Conservation (phyloP, 2,888 invertebrate genomes). For the Chrysodeixis includens region DNA sequence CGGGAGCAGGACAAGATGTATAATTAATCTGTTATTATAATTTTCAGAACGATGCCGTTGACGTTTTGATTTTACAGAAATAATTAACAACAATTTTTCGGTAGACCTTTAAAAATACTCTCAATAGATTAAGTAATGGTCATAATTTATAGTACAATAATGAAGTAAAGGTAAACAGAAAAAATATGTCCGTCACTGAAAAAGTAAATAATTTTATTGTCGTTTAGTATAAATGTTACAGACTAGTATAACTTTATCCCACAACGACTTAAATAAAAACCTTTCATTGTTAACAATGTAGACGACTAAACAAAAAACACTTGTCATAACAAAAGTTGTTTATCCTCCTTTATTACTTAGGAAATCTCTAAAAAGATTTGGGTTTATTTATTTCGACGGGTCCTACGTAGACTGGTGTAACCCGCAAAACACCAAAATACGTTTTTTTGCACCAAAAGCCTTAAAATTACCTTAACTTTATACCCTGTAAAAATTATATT, state of each 20-base stretch:
- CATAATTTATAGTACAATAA: too few species aligned
- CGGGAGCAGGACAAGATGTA: neutral
- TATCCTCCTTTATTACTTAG: constrained; percentile 35
- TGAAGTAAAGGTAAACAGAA: too few species aligned
- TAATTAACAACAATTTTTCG: neutral
- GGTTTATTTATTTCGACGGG: constrained; percentile 41
- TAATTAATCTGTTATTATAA: neutral
- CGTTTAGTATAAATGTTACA: too few species aligned
- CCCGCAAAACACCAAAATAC: too few species aligned
- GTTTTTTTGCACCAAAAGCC: too few species aligned
- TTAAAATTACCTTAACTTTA: too few species aligned
- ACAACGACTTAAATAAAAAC: constrained; percentile 3
- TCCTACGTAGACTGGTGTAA: too few species aligned
- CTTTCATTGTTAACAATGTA: constrained; percentile 3
- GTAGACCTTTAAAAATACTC: neutral
- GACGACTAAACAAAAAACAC: constrained; percentile 27
- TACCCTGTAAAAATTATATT: too few species aligned
- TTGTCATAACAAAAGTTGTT: constrained; percentile 41
- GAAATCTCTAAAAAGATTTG: constrained; percentile 34
- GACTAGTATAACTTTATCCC: neutral
- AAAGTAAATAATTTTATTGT: too few species aligned
- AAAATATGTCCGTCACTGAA: too few species aligned
- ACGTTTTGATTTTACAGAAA: neutral
- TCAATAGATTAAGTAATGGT: too few species aligned
- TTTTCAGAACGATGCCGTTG: neutral